Evolutionary conservation across 1,140 invertebrate species (phyloP), one percentile per base, ranked within the genome.

Genomic region (Drosophila mojavensis): DNA sequence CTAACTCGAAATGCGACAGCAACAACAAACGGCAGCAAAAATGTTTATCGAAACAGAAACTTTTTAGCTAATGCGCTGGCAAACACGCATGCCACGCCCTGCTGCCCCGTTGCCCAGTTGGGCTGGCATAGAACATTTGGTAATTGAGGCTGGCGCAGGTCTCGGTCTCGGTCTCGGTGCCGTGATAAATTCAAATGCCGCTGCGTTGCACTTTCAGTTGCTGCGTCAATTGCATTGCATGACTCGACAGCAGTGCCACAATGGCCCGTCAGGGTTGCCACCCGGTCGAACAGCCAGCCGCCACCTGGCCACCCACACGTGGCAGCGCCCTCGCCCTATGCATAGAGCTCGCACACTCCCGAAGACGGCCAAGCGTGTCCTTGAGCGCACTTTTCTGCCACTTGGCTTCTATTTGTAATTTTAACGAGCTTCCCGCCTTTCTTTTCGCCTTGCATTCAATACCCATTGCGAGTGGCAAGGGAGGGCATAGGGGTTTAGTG

Each of bases 341-440:
- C 51, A 33, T 6, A 24, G 36, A 20, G 20, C 20, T 20, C 20
- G 20, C 20, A 15, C 20, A 17, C 36, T 15, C 10, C 33, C 39
- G 41, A 79, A 84, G 73, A 80, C 77, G 81, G 68, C 83, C 83
- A 79, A 67, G 76, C 74, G 74, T 65, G 84, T 89, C 84, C 84
- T 89, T 89, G 84, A 89, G 84, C 84, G 80, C 71, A 89, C 84
- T 89, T 89, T 88, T 81, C 84, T 89, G 84, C 84, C 84, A 88
- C 84, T 89, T 88, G 80, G 77, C 84, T 84, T 89, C 84, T 89
- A 89, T 89, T 89, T 89, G 84, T 84, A 89, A 89, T 89, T 89
- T 89, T 89, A 89, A 89, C 84, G 84, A 89, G 84, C 84, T 89
- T 76, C 71, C 24, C 71, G 72, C 65, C 54, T 26, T 74, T 33